phyloP scores from a whole-genome alignment of 2,113 vertebrate genomes.

The Egretta garzetta region DNA sequence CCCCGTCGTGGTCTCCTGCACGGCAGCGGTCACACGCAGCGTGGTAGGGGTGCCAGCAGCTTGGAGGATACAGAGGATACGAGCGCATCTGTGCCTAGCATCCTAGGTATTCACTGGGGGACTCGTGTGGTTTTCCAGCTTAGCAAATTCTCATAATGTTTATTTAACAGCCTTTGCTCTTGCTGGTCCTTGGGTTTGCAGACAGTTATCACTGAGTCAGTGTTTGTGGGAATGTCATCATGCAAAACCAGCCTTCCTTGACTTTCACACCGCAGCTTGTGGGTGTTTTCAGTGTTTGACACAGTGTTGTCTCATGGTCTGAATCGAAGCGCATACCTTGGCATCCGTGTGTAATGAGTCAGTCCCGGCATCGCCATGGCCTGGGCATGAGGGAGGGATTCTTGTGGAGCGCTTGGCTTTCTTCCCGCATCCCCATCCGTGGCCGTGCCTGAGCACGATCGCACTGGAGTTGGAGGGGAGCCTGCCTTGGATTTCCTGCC shows the following conservation, averaged over 20 bases:
- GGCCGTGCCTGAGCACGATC: conserved; percentile 25
- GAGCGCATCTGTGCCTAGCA: not conserved
- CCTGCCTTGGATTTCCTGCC: conserved; percentile 67
- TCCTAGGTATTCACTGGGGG: not conserved
- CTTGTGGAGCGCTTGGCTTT: not conserved
- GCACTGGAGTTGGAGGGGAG: conserved; percentile 15
- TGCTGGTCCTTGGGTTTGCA: not conserved
- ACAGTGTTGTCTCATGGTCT: not conserved
- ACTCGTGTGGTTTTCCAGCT: not conserved
- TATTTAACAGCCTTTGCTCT: not conserved
- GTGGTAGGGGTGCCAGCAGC: fast-evolving
- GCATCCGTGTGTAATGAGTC: conserved; percentile 2
- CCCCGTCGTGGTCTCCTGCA: fast-evolving
- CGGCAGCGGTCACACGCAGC: fast-evolving
- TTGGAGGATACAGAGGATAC: no score
- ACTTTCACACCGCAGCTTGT: not conserved
- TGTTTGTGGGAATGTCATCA: not conserved
- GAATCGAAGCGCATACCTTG: conserved; percentile 47
- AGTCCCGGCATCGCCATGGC: conserved; percentile 40
- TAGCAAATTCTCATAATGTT: not conserved
- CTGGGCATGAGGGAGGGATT: conserved; percentile 50
- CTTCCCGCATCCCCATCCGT: conserved; percentile 9
- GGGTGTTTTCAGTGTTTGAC: not conserved
- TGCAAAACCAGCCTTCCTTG: not conserved
- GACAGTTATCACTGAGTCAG: not conserved